Base-by-base conservation (phyloP, 37 sponge, comb jelly and placozoan species). In the Aphrocallistes beatrix region DNA sequence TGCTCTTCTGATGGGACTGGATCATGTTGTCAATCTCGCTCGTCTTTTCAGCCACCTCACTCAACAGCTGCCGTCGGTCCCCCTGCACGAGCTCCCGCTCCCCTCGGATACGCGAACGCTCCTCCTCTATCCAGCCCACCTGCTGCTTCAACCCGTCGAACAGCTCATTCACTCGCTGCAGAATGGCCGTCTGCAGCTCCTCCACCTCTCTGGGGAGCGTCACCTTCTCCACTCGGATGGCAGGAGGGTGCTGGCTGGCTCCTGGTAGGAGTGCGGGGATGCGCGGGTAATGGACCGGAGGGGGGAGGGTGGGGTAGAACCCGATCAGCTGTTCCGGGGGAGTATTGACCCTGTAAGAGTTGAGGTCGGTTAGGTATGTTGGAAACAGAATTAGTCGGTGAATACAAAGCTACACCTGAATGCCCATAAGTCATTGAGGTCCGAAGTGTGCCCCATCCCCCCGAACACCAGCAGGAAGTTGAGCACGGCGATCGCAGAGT, bases 401-500 rank as follows among this genome's bases (percentile, higher is more conserved):
- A n/a, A n/a, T n/a, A n/a, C n/a, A n/a, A n/a, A n/a, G n/a, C n/a
- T n/a, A 8, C 34, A 60, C 75, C 75, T 60, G 21, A 60, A 60
- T 13, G 75, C 75, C 75, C 75, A 60, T 13, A 60, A 28, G n/a
- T 60, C 75, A 60, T 60, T 60, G n/a, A 60, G n/a, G 34, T 60
- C 75, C 8, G 75, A 25, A 6, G 75, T 19, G 28, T 60, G 17
- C 34, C 75, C 75, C 75, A 60, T 60, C 6, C 75, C 75, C 34
- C 75, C 75, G 34, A 60, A 60, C 75, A 60, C 75, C 21, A 60
- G 75, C 32, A 60, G 75, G 75, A 60, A 60, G 75, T 60, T 60
- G 25, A 60, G 75, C 21, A 60, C 75, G 6, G 75, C 75, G 28
- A 60, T 30, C 6, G 75, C 75, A 60, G 75, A 60, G 75, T 60